Percentiles rank a stretch among this genome's conserved stretches.
Conservation (phyloP, 92 coral and sea anemone species). For the Phenganax stokvisi region DNA sequence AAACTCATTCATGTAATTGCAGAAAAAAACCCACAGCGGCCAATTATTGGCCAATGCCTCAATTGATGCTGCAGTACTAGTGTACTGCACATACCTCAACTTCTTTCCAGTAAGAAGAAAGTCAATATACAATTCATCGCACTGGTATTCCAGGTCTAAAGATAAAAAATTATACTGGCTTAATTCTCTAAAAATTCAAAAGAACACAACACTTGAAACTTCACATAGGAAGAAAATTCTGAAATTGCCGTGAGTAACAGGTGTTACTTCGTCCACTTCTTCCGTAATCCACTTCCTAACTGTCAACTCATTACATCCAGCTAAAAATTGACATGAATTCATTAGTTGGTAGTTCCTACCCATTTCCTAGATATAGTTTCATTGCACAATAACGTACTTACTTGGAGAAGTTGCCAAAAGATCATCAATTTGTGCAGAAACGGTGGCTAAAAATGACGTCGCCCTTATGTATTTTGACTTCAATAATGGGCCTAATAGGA, state of each 20-base stretch:
- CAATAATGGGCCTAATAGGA: not conserved
- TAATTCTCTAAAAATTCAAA: not conserved
- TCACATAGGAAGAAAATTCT: not conserved
- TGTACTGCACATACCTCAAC: constrained; percentile 17
- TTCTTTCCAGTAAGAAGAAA: constrained; percentile 41
- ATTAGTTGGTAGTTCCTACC: not conserved
- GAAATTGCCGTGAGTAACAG: constrained; percentile 32
- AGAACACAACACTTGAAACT: not conserved
- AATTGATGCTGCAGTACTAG: not conserved
- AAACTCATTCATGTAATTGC: not conserved
- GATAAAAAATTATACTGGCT: not conserved
- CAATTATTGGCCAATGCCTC: not conserved
- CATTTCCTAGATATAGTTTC: not conserved
- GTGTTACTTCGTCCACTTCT: constrained; percentile 32
- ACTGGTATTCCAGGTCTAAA: constrained; percentile 48
- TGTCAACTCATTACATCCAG: not conserved
- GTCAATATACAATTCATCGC: constrained; percentile 51
- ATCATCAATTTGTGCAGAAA: not conserved
- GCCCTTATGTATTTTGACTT: not conserved
- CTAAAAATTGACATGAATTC: not conserved
- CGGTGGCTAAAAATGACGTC: not conserved
- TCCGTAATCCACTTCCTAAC: not conserved
- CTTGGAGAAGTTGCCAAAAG: not conserved
- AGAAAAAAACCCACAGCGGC: not conserved
- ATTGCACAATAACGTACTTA: not conserved